Evolutionary conservation across 2,797 vertebrate species (phyloP).

Genomic region (Sebastes glaucus): DNA sequence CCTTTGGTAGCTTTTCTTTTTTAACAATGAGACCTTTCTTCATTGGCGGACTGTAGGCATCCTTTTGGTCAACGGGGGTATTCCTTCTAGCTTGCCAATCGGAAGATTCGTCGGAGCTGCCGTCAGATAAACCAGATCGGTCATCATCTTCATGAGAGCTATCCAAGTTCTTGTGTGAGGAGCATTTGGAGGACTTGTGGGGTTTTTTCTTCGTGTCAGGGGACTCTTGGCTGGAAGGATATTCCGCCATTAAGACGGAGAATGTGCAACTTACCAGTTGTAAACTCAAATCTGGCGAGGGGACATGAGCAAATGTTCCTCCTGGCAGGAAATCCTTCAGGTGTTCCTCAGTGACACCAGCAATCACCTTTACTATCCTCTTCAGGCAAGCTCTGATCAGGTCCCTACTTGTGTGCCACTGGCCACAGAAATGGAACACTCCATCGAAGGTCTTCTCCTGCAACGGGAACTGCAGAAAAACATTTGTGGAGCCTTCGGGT

Average conservation of each 20-base stretch:
- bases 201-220: slow-evolving; percentile 40
- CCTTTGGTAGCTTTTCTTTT: neutral
- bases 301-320: slow-evolving; percentile 70
- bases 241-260: slow-evolving; percentile 78
- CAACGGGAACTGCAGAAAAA: slow-evolving; percentile 79
- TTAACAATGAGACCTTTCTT: neutral
- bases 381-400: slow-evolving; percentile 78
- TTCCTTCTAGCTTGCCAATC: neutral
- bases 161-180: neutral
- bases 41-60: neutral
- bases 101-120: neutral
- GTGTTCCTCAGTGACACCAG: slow-evolving; percentile 75
- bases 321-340: slow-evolving; percentile 82
- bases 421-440: slow-evolving; percentile 77
- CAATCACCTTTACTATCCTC: slow-evolving; percentile 76
- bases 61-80: neutral
- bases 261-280: slow-evolving; percentile 76
- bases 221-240: slow-evolving; percentile 67
- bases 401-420: slow-evolving; percentile 72
- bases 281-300: slow-evolving; percentile 48
- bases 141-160: slow-evolving; percentile 43
- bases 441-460: slow-evolving; percentile 77
- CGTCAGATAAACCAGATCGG: neutral
- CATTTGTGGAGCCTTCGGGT: slow-evolving; percentile 70
- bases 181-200: slow-evolving; percentile 4